Evolutionary conservation across 2,888 invertebrate genomes (phyloP).

Genomic region (Molorchus minor): DNA sequence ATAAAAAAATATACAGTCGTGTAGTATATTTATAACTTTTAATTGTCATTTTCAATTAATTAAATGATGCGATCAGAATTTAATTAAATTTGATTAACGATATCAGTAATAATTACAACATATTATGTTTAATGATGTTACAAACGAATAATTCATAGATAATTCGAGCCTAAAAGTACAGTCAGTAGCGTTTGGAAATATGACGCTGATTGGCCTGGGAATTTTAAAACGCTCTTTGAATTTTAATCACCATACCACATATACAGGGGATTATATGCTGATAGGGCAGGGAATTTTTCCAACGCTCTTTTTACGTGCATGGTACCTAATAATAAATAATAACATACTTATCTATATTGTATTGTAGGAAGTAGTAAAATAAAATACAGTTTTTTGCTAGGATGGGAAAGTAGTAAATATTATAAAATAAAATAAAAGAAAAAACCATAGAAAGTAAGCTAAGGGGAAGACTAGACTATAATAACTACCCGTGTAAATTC

Average conservation of each 20-base stretch:
- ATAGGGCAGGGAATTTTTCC: no score
- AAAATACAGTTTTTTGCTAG: no score
- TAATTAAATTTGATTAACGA: slow-evolving; percentile 17
- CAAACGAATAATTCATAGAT: slow-evolving; percentile 34
- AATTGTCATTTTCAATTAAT: slow-evolving; percentile 16
- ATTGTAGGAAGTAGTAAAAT: no score
- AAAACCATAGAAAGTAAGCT: no score
- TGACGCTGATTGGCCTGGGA: background rate
- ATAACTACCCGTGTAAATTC: no score
- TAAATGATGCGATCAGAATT: slow-evolving; percentile 11
- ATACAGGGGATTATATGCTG: background rate
- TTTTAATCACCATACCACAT: background rate
- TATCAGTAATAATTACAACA: slow-evolving; percentile 24
- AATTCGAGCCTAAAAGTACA: slow-evolving; percentile 27
- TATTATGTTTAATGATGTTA: slow-evolving; percentile 30
- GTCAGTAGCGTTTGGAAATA: background rate
- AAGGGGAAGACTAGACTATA: no score
- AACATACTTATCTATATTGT: no score
- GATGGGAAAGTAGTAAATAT: no score
- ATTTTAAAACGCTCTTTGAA: background rate
- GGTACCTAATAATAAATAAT: no score
- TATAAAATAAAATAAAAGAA: no score
- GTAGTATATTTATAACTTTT: background rate
- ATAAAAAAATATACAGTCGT: background rate
- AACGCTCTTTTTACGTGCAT: no score